These are phyloP conservation scores for Stegodyphus mimosarum DNA, from an alignment of 1,140 invertebrate species.

Conservation along the genomic window DNA sequence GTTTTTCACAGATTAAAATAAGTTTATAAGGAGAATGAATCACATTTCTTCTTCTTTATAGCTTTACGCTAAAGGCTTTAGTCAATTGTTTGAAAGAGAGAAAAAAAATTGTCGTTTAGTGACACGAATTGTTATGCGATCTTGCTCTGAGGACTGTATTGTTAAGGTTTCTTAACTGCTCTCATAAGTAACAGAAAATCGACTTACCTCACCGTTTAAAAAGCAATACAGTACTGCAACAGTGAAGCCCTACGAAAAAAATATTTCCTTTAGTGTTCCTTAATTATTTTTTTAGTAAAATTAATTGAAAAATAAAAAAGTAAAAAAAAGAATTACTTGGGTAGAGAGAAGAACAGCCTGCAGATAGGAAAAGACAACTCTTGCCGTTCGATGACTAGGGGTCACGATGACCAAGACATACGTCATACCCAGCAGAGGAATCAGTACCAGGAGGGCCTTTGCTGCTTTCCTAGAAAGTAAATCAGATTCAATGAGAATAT, in stretches of 20 bases:
- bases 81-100: too few relatives aligned
- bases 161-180: too few relatives aligned
- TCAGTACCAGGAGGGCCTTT: conserved; percentile 86
- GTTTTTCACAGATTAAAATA: too few relatives aligned
- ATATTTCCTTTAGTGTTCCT: too few relatives aligned
- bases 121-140: too few relatives aligned
- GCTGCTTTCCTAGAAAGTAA: conserved; percentile 77
- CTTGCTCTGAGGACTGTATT: too few relatives aligned
- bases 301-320: neutral
- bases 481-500: neutral
- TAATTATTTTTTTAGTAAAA: neutral
- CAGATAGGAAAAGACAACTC: conserved; percentile 57
- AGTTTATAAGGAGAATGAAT: too few relatives aligned
- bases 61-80: too few relatives aligned
- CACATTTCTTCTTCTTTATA: too few relatives aligned
- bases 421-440: conserved; percentile 88
- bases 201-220: conserved; percentile 84
- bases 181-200: too few relatives aligned
- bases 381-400: conserved; percentile 68
- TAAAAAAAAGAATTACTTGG: conserved; percentile 62
- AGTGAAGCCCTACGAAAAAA: conserved; percentile 79
- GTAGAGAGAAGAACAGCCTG: conserved; percentile 65
- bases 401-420: conserved; percentile 84
- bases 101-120: too few relatives aligned
- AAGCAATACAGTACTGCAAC: conserved; percentile 89